Evolutionary conservation across 2,113 vertebrate genomes (phyloP).

Genomic region (Larimichthys polyactis): DNA sequence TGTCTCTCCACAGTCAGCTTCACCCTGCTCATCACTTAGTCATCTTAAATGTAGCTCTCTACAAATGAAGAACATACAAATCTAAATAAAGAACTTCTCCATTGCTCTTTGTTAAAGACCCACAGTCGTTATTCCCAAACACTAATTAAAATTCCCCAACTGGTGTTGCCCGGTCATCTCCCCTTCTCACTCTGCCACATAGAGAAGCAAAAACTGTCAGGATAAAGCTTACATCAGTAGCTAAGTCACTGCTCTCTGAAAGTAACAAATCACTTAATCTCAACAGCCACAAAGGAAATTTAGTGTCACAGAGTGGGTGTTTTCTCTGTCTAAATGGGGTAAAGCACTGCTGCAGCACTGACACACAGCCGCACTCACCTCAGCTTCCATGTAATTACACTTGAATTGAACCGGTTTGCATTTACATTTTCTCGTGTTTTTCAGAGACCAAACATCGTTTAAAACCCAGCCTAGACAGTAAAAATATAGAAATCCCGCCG

Average conservation of each 20-base stretch:
- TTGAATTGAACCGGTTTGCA: constrained; percentile 3
- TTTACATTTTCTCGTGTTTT: background rate
- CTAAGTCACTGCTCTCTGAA: background rate
- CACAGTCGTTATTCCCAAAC: background rate
- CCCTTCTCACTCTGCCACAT: background rate
- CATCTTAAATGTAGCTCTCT: too few relatives aligned
- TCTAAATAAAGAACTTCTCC: background rate
- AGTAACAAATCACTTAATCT: constrained; percentile 6
- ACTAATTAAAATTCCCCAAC: background rate
- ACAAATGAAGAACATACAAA: background rate
- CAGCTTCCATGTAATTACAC: constrained; percentile 17
- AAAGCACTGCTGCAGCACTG: background rate
- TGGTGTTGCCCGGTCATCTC: background rate
- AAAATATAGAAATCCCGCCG: background rate
- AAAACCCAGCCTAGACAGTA: background rate
- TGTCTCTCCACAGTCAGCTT: too few relatives aligned
- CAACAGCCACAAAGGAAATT: background rate
- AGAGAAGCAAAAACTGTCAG: background rate
- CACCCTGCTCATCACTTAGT: too few relatives aligned
- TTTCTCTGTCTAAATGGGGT: constrained; percentile 5
- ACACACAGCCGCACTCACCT: background rate
- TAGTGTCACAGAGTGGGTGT: background rate
- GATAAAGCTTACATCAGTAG: background rate
- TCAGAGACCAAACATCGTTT: background rate
- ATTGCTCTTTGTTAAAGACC: background rate